Evolutionary conservation across 2,113 vertebrate genomes (phyloP).

Genomic region (Dicerorhinus sumatrensis): DNA sequence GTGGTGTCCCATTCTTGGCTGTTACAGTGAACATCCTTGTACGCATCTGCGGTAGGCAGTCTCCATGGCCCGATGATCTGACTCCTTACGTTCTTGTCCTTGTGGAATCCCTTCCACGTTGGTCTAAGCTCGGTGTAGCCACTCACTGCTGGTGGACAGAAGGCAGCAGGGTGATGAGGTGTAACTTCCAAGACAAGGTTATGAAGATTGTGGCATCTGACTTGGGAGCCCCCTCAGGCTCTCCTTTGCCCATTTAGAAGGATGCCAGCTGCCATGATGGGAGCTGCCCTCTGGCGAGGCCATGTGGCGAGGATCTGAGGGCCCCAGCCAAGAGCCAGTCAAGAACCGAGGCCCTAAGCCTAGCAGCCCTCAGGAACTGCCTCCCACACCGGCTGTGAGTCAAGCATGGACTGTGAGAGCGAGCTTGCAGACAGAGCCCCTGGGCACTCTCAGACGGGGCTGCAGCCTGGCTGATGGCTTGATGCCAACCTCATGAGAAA

Average conservation of each 20-base stretch:
- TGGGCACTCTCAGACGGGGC: neutral
- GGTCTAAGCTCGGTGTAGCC: neutral
- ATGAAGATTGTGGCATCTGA: neutral
- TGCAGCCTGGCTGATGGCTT: neutral
- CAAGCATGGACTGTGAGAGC: rapidly evolving
- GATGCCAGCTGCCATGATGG: neutral
- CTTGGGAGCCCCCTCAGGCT: neutral
- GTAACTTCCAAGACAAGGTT: neutral
- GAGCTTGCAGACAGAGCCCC: neutral
- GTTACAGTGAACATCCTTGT: neutral
- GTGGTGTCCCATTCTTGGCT: neutral
- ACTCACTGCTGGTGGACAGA: neutral
- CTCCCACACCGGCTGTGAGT: neutral
- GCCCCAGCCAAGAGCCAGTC: neutral
- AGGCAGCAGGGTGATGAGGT: neutral
- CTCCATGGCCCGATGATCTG: neutral
- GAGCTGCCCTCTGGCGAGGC: neutral
- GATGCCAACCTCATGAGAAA: no score
- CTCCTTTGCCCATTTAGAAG: neutral
- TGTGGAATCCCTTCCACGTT: neutral
- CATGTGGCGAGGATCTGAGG: no score
- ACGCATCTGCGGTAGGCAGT: no score
- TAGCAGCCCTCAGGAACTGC: neutral
- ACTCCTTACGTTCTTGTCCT: neutral
- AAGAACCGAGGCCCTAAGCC: no score